Evolutionary conservation across 2,113 vertebrate genomes (phyloP), one percentile per base, ranked within the genome.

Genomic region (Barnardius zonarius): DNA sequence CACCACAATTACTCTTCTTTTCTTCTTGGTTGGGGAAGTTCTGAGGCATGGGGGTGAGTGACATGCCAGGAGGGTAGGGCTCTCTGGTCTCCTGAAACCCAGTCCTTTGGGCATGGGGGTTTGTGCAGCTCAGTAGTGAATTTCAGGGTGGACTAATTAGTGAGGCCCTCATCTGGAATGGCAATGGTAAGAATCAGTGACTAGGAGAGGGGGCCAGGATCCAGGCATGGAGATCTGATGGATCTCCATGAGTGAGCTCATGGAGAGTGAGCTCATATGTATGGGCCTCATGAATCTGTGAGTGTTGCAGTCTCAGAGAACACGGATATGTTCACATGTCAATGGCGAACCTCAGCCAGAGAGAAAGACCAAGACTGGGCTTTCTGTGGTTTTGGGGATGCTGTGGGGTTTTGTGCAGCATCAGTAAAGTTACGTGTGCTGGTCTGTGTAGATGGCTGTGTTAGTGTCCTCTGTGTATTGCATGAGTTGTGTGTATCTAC

Each of bases 101-200:
- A 43, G 7, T 10, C 14, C 14, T 37, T 51, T 25, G 3, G 11
- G 10, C 0, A 1, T 6, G 11, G 17, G 9, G 4, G 2, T 43
- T 48, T 62, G 31, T 15, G 23, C 13, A 78, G 59, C 39, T 70
- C 14, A 3, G 8, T 25, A 20, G 31, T 22, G 63, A 79, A 35
- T 9, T 52, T 92, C 20, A 64, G 43, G 7, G 8, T 64, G 11
- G 16, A 49, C 15, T 76, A 51, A 66, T 12, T 31, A 62, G 20
- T 23, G 31, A 44, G 37, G 3, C 6, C 14, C 37, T 17, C 14
- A 14, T 12, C 13, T 64, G 54, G 24, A 79, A 75, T 30, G 17
- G 43, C 28, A 9, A 54, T 61, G 9, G 24, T 61, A 62, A 83
- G 17, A 66, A 3, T 2, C n/a, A 28, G 35, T 9, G 31, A 31